These are phyloP conservation scores for Aphelocoma coerulescens DNA, from an alignment of 2,113 vertebrate genomes.

Conservation along the genomic window DNA sequence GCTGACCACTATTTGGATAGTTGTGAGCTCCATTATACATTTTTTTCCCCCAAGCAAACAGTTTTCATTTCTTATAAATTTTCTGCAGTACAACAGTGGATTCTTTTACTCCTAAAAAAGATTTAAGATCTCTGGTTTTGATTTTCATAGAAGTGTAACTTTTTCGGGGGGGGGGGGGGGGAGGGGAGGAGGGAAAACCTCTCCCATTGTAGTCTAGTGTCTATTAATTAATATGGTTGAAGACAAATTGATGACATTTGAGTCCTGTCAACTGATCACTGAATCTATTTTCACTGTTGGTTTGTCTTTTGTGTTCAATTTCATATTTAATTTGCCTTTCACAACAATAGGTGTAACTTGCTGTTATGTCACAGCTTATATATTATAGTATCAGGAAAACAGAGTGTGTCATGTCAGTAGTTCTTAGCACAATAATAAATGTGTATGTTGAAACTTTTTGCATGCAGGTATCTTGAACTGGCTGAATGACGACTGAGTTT, in stretches of 20 bases:
- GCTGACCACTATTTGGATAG: not conserved
- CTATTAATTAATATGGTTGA: not conserved
- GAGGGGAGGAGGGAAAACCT: not conserved
- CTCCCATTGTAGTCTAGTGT: not conserved
- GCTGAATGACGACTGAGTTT: not conserved
- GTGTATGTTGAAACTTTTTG: not conserved
- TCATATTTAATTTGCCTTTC: not conserved
- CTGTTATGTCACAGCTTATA: not conserved
- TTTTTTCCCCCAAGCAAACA: no score
- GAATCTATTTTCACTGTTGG: not conserved
- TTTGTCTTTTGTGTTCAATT: not conserved
- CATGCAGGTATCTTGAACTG: not conserved
- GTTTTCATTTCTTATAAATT: not conserved
- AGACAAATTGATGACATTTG: not conserved
- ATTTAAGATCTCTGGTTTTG: not conserved
- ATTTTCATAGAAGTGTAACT: not conserved
- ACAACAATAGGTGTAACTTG: not conserved
- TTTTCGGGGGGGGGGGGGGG: rapidly evolving
- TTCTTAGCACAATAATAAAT: not conserved
- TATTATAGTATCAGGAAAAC: not conserved
- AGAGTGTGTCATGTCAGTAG: not conserved
- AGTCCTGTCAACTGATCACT: not conserved
- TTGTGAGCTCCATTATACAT: not conserved
- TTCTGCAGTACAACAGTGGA: not conserved
- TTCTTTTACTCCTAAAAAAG: not conserved